Percentiles rank a stretch among this genome's conserved stretches.
Evolutionary conservation across 2,797 vertebrate genomes (phyloP).

Genomic region (Pseudotriccus pelzelni): DNA sequence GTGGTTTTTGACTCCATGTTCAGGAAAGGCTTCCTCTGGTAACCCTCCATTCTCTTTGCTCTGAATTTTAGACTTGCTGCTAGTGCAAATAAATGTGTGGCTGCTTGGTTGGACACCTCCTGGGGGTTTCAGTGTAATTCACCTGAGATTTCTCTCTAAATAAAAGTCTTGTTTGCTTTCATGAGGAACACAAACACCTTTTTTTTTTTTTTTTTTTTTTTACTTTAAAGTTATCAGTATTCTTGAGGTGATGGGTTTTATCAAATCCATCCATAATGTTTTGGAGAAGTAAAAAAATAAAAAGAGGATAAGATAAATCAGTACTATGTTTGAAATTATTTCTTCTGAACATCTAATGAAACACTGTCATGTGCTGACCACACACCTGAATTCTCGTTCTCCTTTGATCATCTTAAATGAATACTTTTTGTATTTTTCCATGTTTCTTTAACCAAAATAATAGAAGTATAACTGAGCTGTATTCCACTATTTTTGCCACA

Average conservation of each 20-base stretch:
- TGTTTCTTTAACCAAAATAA: background rate
- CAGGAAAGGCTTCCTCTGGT: background rate
- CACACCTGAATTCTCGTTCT: background rate
- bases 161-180: background rate
- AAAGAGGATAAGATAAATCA: background rate
- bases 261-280: background rate
- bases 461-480: background rate
- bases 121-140: background rate
- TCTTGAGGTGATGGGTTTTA: background rate
- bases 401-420: background rate
- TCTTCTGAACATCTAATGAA: background rate
- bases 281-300: background rate
- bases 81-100: background rate
- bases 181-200: background rate
- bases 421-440: background rate
- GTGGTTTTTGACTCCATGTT: background rate
- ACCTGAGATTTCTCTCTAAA: background rate
- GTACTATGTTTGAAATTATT: background rate
- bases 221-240: background rate
- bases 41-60: background rate
- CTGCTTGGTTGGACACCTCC: background rate
- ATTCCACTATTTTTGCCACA: background rate
- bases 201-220: background rate
- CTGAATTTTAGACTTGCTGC: background rate
- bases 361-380: background rate